Evolutionary conservation across 2,113 vertebrate species (phyloP).

Genomic region (Seriola rivoliana): DNA sequence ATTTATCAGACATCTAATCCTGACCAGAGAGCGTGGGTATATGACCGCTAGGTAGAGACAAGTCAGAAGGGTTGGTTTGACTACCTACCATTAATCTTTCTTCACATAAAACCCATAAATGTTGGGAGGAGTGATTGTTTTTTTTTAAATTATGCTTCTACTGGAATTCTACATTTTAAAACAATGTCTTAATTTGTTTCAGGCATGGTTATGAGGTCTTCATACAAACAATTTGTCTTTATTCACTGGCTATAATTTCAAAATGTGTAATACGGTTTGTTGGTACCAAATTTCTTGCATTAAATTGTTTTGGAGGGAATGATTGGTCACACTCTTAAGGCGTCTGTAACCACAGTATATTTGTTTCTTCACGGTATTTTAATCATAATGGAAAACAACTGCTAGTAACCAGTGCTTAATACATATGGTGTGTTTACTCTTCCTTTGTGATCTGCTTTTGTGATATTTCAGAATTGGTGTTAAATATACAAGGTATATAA

Average conservation of each 20-base stretch:
- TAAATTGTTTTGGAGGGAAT: slow-evolving; percentile 3
- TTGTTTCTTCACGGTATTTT: slow-evolving; percentile 9
- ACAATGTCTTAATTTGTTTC: background rate
- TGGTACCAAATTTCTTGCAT: background rate
- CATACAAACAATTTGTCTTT: background rate
- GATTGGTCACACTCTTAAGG: slow-evolving; percentile 8
- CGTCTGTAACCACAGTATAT: slow-evolving; percentile 5
- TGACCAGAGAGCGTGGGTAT: background rate
- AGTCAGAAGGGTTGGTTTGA: slow-evolving; percentile 9
- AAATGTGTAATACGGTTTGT: background rate
- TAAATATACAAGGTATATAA: background rate
- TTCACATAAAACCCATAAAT: background rate
- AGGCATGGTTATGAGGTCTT: background rate
- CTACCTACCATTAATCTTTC: slow-evolving; percentile 14
- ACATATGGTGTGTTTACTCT: background rate
- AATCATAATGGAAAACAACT: slow-evolving; percentile 37
- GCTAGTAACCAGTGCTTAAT: slow-evolving; percentile 11
- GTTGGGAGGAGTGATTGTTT: slow-evolving; percentile 11
- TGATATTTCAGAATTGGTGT: slow-evolving; percentile 7
- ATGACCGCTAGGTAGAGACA: slow-evolving; percentile 7
- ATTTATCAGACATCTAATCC: slow-evolving; percentile 48
- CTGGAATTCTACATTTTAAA: background rate
- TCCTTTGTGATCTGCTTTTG: background rate
- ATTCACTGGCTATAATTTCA: background rate
- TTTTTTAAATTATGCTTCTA: slow-evolving; percentile 16